Percentiles rank a stretch among this genome's conserved stretches.
Evolutionary conservation across 2,113 vertebrate genomes (phyloP).

Genomic region (Lichenostomus cassidix): DNA sequence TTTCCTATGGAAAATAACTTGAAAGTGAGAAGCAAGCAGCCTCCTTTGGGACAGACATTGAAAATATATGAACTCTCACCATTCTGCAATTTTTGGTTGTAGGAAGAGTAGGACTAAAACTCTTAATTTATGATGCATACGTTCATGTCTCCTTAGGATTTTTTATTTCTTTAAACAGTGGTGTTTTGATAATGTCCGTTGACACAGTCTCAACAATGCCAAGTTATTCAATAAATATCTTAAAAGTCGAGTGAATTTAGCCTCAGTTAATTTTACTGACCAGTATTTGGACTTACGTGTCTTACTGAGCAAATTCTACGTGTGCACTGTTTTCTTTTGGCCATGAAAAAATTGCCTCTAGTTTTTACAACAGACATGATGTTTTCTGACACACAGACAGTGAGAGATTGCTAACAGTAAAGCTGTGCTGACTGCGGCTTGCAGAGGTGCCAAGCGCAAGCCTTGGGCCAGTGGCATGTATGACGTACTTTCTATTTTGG

Average conservation of each 20-base stretch:
- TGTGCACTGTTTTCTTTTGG: neutral
- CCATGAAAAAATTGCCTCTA: neutral
- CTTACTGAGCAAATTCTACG: neutral
- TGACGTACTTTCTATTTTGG: neutral
- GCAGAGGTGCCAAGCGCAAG: neutral
- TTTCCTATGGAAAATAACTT: neutral
- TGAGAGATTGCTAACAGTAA: neutral
- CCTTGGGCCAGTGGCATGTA: rapidly evolving
- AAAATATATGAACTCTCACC: neutral
- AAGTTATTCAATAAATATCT: neutral
- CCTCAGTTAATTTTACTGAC: neutral
- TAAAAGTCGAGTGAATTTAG: neutral
- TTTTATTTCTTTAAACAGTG: neutral
- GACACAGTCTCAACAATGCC: neutral
- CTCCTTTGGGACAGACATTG: neutral
- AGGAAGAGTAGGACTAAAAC: neutral
- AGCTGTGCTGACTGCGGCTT: neutral
- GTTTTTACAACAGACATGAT: neutral
- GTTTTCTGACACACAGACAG: neutral
- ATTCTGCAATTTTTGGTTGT: neutral
- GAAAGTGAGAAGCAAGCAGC: neutral
- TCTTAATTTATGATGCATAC: neutral
- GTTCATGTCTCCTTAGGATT: neutral
- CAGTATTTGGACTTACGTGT: rapidly evolving
- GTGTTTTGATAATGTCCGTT: neutral